These are phyloP conservation scores for Andinoacara biseriatus DNA, from an alignment of 2,113 vertebrate genomes.

Conservation along the genomic window DNA sequence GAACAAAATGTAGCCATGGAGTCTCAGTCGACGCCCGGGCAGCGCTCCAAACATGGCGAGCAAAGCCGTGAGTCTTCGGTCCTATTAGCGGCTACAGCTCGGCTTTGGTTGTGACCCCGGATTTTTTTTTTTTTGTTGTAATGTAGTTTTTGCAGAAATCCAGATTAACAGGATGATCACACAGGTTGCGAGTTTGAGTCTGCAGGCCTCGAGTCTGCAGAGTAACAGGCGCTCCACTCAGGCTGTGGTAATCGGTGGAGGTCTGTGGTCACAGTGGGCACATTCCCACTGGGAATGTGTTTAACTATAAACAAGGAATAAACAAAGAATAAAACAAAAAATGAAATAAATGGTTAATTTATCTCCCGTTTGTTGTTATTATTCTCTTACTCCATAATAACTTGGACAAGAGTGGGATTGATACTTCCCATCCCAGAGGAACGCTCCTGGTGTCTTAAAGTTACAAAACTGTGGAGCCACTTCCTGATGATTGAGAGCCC, in stretches of 20 bases:
- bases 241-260: neutral
- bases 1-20: neutral
- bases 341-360: neutral
- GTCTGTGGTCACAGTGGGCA: slow-evolving; percentile 4
- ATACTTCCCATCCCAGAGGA: neutral
- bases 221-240: neutral
- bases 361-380: neutral
- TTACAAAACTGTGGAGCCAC: slow-evolving; percentile 10
- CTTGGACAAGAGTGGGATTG: neutral
- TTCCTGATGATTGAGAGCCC: slow-evolving; percentile 25
- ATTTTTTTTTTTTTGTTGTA: neutral
- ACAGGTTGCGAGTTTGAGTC: neutral
- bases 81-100: neutral
- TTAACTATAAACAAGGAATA: neutral
- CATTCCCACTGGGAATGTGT: neutral
- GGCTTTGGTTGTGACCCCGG: neutral
- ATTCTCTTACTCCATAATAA: neutral
- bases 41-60: neutral
- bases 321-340: neutral
- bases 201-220: neutral
- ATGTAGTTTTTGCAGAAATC: neutral
- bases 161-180: neutral
- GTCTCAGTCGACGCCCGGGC: neutral
- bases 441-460: neutral
- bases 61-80: neutral